Conservation (phyloP, 2,888 invertebrate species). For the Eutolmus rufibarbis region DNA sequence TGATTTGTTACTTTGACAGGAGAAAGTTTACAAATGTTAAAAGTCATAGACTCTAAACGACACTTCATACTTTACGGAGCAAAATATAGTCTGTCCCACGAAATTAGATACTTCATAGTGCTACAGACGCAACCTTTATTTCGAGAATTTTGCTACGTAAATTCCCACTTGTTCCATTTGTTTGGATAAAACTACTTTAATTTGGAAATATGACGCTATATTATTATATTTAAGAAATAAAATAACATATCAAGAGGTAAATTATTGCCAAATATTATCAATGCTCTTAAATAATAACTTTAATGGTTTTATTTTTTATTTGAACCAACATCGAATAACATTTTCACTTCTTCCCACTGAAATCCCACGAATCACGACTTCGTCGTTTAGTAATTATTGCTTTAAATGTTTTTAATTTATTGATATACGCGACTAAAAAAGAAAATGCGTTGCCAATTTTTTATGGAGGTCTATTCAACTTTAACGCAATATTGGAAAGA, state of each 20-base stretch:
- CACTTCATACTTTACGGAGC: background rate
- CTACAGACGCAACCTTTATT: background rate
- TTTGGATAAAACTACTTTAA: background rate
- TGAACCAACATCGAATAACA: background rate
- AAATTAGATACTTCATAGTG: background rate
- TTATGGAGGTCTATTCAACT: background rate
- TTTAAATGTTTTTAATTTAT: background rate
- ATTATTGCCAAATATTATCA: background rate
- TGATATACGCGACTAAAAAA: background rate
- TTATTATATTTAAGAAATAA: background rate
- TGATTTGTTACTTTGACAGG: constrained; percentile 15
- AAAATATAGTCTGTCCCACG: background rate
- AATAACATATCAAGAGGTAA: background rate
- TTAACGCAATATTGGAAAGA: background rate
- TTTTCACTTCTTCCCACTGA: background rate
- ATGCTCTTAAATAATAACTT: background rate
- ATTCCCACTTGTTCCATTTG: background rate
- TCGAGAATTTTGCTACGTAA: too few species aligned
- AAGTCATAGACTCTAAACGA: background rate
- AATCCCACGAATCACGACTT: background rate
- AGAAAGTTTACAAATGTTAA: constrained; percentile 12
- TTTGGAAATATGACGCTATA: background rate
- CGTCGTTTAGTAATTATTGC: background rate
- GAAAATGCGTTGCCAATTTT: background rate
- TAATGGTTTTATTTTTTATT: background rate